A percentile compares a stretch with the other conserved stretches of the same genome.
These are phyloP conservation scores for Electrona antarctica DNA, from an alignment of 2,113 vertebrate species.

Conservation along the genomic window DNA sequence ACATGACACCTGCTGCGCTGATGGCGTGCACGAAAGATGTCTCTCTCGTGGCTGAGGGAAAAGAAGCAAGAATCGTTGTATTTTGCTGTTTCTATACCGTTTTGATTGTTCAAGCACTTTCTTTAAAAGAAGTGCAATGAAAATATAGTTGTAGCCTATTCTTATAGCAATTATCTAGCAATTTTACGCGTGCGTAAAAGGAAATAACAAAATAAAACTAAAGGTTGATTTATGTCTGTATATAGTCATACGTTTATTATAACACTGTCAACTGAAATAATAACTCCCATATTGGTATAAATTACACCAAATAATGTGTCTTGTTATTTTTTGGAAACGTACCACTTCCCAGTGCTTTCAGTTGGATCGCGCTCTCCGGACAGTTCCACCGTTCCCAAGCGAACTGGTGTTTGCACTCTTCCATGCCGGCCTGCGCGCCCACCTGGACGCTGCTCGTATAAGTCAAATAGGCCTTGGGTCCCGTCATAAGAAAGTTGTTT, in stretches of 20 bases:
- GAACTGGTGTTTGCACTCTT: conserved; percentile 96
- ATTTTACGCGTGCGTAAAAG: too few species aligned
- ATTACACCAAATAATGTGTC: too few species aligned
- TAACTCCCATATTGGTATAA: too few species aligned
- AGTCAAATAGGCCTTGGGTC: conserved; percentile 92
- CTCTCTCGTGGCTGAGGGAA: conserved; percentile 87
- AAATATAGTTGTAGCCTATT: too few species aligned
- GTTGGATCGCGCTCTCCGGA: conserved; percentile 89
- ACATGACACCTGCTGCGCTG: conserved; percentile 94
- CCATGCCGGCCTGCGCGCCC: conserved; percentile 88
- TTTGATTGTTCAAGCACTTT: too few species aligned
- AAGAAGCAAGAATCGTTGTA: neutral
- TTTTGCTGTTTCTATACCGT: too few species aligned
- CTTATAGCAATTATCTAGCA: too few species aligned
- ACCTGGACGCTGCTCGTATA: conserved; percentile 89
- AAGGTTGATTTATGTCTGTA: too few species aligned
- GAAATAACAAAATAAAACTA: too few species aligned
- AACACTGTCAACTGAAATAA: too few species aligned
- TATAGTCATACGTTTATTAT: too few species aligned
- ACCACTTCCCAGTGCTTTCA: conserved; percentile 88
- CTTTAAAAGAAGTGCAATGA: too few species aligned
- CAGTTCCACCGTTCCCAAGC: conserved; percentile 97
- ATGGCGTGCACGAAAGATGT: conserved; percentile 95
- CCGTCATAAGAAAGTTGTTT: conserved; percentile 96
- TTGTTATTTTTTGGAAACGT: conserved; percentile 30